Percentiles rank a stretch among this genome's conserved stretches.
Evolutionary conservation across 2,113 vertebrate genomes (phyloP).

Genomic region (Hypanus sabinus): DNA sequence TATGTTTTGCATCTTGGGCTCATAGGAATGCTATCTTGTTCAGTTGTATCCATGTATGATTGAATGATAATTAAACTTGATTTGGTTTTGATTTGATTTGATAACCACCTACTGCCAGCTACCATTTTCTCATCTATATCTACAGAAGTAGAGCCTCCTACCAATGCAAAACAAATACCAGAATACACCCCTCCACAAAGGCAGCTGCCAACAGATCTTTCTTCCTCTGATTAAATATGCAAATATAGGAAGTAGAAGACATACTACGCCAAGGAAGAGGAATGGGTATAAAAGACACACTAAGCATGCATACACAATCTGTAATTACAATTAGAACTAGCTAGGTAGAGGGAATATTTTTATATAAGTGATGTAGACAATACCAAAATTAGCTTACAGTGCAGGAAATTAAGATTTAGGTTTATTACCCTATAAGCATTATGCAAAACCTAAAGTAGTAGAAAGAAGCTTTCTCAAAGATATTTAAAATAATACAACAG

Average conservation of each 20-base stretch:
- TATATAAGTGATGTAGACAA: neutral
- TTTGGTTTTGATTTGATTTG: too few relatives aligned
- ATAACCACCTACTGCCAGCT: neutral
- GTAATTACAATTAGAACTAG: neutral
- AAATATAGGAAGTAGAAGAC: neutral
- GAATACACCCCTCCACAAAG: neutral
- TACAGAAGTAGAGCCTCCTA: neutral
- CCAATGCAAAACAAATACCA: neutral
- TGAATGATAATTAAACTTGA: too few relatives aligned
- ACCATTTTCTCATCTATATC: neutral
- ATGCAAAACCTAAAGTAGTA: neutral
- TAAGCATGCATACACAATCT: neutral
- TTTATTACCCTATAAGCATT: neutral
- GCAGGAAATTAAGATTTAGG: neutral
- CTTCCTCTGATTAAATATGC: neutral
- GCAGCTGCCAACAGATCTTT: neutral
- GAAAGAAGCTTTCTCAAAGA: neutral
- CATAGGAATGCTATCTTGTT: too few relatives aligned
- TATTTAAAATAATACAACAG: neutral
- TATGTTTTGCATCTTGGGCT: too few relatives aligned
- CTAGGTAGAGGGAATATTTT: neutral
- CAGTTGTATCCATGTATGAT: too few relatives aligned
- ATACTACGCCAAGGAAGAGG: neutral
- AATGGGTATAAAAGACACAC: neutral
- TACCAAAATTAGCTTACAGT: neutral